Base-by-base conservation (phyloP, 2,888 invertebrate genomes). In the Conistra vaccinii region DNA sequence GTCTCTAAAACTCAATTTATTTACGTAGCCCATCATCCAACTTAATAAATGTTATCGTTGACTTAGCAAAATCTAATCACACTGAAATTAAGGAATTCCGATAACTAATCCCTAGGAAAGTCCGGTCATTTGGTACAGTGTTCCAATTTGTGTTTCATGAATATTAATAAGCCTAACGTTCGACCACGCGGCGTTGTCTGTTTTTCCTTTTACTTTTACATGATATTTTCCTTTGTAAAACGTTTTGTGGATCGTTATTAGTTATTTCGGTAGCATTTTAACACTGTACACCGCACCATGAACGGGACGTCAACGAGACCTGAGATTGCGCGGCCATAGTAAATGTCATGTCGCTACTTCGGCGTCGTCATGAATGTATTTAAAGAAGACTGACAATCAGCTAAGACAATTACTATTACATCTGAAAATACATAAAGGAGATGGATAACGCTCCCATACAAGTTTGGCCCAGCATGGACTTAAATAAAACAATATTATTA, bases 131-230 rank as follows among this genome's bases (percentile, higher is more conserved):
- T 91, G 87, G 90, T 89, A 87, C 89, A 88, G 89, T 90, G 85
- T 88, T 90, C 90, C 92, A 93, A 93, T 93, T 93, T 91, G 91
- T 88, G 85, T 89, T 92, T 92, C 91, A 93, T 93, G 94, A 93
- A 93, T 94, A 94, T 93, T 94, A 92, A 94, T 90, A 81, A 85
- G 85, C 80, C 69, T 63, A 69, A 69, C 69, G 78, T 69, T 77
- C 76, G 66, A 61, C 76, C 78, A 75, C 75, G 72, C 78, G 75
- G 85, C 45, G 62, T 74, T 84, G 80, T 77, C 73, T 78, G 75
- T 53, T 69, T 77, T 77, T 77, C 63, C 76, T 66, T 74, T 80
- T 73, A 53, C 80, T 73, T 74, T 73, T 75, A 67, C 74, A 81
- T 72, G 63, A 74, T 76, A 78, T 75, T 81, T 78, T 87, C 77